Evolutionary conservation across 2,888 invertebrate species (phyloP), one percentile per base, ranked within the genome.

Genomic region (Epinotia ramella): DNA sequence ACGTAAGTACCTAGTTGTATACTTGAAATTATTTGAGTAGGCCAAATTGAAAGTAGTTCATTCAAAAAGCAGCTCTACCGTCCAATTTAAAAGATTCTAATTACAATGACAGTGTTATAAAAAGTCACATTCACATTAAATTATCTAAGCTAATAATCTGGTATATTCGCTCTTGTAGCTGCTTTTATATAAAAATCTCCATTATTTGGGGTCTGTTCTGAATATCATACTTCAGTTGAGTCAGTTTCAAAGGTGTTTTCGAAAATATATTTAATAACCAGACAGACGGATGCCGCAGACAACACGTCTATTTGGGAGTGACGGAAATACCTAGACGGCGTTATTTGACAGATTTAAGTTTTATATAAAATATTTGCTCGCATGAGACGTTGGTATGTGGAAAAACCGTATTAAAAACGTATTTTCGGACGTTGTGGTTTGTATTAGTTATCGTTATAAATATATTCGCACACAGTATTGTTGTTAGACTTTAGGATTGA

Each of bases 331-430:
- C 87, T 88, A 87, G 87, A 85, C 89, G 86, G 88, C 89, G 78
- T 89, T 84, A 88, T 86, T 86, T 88, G 90, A 88, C 89, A 89
- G 83, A 89, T 89, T 89, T 89, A 90, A 88, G 89, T 89, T 87
- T 89, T 87, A 83, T 85, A 83, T 82, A 83, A 88, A 88, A 88
- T 87, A 89, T 87, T 78, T 81, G 78, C 68, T 74, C 67, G 81
- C 80, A 79, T 80, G 77, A 82, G 78, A 79, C 79, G 78, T 78
- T 80, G 79, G 76, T 77, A 78, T 76, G 66, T 77, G 78, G 75
- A 79, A 79, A 77, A 76, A 77, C 78, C 69, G 66, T 72, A 71
- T 72, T 67, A 72, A 62, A 44, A 24, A 20, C 7, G 60, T 76
- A 72, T 76, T 71, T 67, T 63, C 18, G 62, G 56, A 57, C 63